Evolutionary conservation across 2,113 vertebrate species (phyloP), one percentile per base, ranked within the genome.

Genomic region (Ptychochromis oligacanthus): DNA sequence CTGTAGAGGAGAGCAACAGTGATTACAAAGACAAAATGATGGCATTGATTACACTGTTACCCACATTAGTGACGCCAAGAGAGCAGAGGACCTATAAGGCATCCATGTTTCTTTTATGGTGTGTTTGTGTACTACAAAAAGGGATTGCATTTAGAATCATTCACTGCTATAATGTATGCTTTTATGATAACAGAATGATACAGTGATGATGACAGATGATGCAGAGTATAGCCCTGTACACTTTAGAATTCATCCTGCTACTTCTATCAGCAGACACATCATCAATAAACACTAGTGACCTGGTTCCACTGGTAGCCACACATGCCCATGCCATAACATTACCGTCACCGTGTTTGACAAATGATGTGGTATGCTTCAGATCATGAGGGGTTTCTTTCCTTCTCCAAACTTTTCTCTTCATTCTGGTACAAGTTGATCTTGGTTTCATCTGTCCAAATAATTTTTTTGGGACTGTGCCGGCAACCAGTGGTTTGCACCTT

Each of bases 1-100:
- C 98, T 99, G 82, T 31, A 75, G 90, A 75, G 26, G 36, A 80
- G 64, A 82, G 20, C 5, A 70, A 46, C 61, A 11, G 26, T 2
- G 11, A 52, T 70, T 5, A 52, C 10, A 18, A 70, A 3, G 43
- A 49, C 65, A 70, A 49, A 70, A 49, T 6, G 24, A 13, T 49
- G 40, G 43, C 43, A 43, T 2, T 20, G 8, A 79, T 5, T 11
- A 28, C 2, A n/a, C 2, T 15, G 1, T 3, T 49, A 12, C 9
- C 36, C 31, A 79, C 20, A 34, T 49, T 22, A 55, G 36, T 75
- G 49, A 46, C 28, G n/a, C 8, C 5, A 54, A 56, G 36, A 70
- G 46, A 17, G 14, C 40, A 49, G 4, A 0, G n/a, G 4, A 18
- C 40, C 18, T n/a, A 31, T 28, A 60, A 60, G 17, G 22, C 57